These are phyloP conservation scores for Montipora capitata DNA, from an alignment of 92 coral and sea anemone species.

Conservation along the genomic window DNA sequence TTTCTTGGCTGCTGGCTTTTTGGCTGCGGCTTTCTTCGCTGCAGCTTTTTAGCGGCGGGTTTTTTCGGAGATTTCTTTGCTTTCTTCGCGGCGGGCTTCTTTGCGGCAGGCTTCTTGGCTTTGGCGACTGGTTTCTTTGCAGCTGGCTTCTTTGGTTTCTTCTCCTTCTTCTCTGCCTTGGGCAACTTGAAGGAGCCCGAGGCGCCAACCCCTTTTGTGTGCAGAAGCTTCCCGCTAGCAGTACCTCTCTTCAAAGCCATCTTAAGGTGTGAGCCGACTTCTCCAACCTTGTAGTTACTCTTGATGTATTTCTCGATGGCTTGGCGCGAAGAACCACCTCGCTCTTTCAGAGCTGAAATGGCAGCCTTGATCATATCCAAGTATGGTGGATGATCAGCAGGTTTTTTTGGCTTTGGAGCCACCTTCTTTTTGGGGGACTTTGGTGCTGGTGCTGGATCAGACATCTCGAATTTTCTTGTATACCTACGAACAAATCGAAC, in stretches of 20 bases:
- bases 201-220: slow-evolving; percentile 68
- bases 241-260: slow-evolving; percentile 61
- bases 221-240: slow-evolving; percentile 20
- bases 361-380: slow-evolving; percentile 55
- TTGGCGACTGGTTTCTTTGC: slow-evolving; percentile 59
- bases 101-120: slow-evolving; percentile 60
- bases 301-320: slow-evolving; percentile 92
- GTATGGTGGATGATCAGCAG: slow-evolving; percentile 59
- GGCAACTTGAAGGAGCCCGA: slow-evolving; percentile 68
- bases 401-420: slow-evolving; percentile 56
- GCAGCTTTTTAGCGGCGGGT: slow-evolving; percentile 44
- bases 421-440: slow-evolving; percentile 55
- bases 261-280: slow-evolving; percentile 53
- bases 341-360: slow-evolving; percentile 52
- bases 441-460: slow-evolving; percentile 23
- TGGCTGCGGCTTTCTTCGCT: too few relatives aligned
- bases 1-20: too few relatives aligned
- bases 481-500: neutral
- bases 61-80: slow-evolving; percentile 48
- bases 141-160: slow-evolving; percentile 27
- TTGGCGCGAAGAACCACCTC: slow-evolving; percentile 87
- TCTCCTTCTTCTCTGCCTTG: slow-evolving; percentile 45
- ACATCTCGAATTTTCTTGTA: slow-evolving; percentile 11
- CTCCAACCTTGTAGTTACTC: slow-evolving; percentile 86
- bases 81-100: slow-evolving; percentile 51